These are phyloP conservation scores for Sminthurides aquaticus DNA, from an alignment of 2,888 invertebrate species.

Conservation along the genomic window DNA sequence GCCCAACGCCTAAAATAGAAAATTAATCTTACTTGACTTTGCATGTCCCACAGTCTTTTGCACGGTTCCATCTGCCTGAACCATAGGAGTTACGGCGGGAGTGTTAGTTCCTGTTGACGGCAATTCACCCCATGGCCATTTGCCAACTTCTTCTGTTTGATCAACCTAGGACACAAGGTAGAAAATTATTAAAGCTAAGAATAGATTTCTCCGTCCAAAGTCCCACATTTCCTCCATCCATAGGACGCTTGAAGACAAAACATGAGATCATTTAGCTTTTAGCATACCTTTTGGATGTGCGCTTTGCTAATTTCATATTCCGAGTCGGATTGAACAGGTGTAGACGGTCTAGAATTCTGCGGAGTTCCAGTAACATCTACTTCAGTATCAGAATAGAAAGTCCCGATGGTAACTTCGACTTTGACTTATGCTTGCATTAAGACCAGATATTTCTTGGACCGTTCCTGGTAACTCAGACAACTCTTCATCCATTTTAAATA, in stretches of 20 bases:
- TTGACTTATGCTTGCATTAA: constrained; percentile 22
- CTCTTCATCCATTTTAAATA: constrained; percentile 42
- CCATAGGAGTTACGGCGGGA: constrained; percentile 36
- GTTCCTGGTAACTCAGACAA: constrained; percentile 52
- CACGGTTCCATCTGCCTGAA: background rate
- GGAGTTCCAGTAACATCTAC: constrained; percentile 43
- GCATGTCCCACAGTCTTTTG: background rate
- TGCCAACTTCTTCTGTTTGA: constrained; percentile 41
- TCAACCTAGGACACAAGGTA: constrained; percentile 21
- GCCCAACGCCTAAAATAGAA: background rate
- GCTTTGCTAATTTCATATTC: constrained; percentile 63
- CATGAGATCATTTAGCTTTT: no score
- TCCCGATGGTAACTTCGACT: constrained; percentile 42
- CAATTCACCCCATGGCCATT: constrained; percentile 43
- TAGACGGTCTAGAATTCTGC: constrained; percentile 63
- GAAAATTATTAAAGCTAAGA: background rate
- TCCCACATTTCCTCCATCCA: background rate
- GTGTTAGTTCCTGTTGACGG: constrained; percentile 40
- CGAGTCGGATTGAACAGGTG: constrained; percentile 88
- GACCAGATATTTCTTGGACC: constrained; percentile 47
- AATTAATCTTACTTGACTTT: constrained; percentile 14
- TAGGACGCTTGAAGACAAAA: no score
- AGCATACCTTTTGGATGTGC: constrained; percentile 32
- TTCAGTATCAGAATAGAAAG: constrained; percentile 43
- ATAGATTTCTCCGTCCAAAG: background rate